Conservation (phyloP, 1,140 invertebrate species). For the Periplaneta americana region DNA sequence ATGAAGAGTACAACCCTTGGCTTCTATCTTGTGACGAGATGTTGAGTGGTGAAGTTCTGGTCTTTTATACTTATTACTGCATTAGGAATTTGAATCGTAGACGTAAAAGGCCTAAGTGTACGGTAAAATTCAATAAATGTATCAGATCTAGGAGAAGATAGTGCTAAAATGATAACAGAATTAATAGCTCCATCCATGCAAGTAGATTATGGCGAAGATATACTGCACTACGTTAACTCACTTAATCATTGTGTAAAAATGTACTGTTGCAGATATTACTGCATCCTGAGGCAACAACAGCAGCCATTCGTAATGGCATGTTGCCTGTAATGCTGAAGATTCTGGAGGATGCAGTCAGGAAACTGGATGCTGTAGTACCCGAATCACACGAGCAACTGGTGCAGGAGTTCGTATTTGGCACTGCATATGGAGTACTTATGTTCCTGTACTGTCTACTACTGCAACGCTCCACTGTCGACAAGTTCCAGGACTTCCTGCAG, state of each 20-base stretch:
- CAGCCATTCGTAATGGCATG: slow-evolving; percentile 53
- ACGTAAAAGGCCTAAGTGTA: too few relatives aligned
- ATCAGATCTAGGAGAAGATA: too few relatives aligned
- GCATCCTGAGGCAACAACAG: slow-evolving; percentile 48
- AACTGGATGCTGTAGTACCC: slow-evolving; percentile 20
- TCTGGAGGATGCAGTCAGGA: slow-evolving; percentile 48
- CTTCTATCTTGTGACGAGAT: too few relatives aligned
- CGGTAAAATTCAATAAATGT: too few relatives aligned
- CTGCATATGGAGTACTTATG: slow-evolving; percentile 50
- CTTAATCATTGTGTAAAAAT: too few relatives aligned
- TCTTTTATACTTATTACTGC: too few relatives aligned
- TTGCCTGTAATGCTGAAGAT: slow-evolving; percentile 53
- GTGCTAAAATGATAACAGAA: too few relatives aligned
- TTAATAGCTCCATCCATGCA: too few relatives aligned
- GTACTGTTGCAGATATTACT: slow-evolving; percentile 27
- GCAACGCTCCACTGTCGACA: slow-evolving; percentile 46
- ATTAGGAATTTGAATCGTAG: too few relatives aligned
- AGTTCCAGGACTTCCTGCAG: slow-evolving; percentile 51
- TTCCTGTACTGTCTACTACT: slow-evolving; percentile 54
- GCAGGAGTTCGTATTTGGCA: slow-evolving; percentile 56
- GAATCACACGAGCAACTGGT: background rate
- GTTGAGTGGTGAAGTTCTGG: too few relatives aligned
- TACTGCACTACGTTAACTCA: background rate
- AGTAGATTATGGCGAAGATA: too few relatives aligned
- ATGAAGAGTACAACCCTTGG: too few relatives aligned